Percentiles rank a stretch among this genome's conserved stretches.
phyloP scores from a whole-genome alignment of 2,888 invertebrate species.

The Heliconius ethilla region DNA sequence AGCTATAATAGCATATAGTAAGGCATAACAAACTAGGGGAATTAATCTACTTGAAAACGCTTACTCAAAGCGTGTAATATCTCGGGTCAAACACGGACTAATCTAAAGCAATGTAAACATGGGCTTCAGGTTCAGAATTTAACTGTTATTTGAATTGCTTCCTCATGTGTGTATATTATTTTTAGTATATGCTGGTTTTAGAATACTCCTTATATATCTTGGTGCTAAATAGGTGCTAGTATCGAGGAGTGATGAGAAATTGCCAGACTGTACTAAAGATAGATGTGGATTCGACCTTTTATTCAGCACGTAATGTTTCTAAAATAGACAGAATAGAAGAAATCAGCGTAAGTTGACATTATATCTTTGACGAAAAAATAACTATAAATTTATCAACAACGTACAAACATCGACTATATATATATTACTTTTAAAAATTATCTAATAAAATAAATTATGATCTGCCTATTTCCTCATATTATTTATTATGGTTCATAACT shows the following conservation, averaged over 20 bases:
- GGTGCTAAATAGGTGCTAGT: no score
- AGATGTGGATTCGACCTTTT: background rate
- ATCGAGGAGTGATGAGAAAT: background rate
- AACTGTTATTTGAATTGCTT: constrained; percentile 44
- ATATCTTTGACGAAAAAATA: no score
- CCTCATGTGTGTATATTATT: constrained; percentile 31
- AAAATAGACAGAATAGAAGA: background rate
- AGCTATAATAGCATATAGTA: constrained; percentile 13
- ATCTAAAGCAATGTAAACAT: constrained; percentile 66
- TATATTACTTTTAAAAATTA: no score
- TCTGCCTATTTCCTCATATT: no score
- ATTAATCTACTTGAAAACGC: constrained; percentile 51
- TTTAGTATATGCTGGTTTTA: constrained; percentile 21
- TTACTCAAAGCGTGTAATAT: constrained; percentile 52
- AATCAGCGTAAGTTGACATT: no score
- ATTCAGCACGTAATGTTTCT: background rate
- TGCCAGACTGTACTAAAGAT: background rate
- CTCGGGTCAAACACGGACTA: constrained; percentile 61
- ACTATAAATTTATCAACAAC: no score
- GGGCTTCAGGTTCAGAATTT: constrained; percentile 47
- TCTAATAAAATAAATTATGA: no score
- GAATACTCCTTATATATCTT: background rate
- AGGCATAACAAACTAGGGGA: constrained; percentile 41
- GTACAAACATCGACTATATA: no score
- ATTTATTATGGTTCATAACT: background rate